Conservation (phyloP, 35 echinoderm and acorn worm genomes). For the Amphiura filiformis region DNA sequence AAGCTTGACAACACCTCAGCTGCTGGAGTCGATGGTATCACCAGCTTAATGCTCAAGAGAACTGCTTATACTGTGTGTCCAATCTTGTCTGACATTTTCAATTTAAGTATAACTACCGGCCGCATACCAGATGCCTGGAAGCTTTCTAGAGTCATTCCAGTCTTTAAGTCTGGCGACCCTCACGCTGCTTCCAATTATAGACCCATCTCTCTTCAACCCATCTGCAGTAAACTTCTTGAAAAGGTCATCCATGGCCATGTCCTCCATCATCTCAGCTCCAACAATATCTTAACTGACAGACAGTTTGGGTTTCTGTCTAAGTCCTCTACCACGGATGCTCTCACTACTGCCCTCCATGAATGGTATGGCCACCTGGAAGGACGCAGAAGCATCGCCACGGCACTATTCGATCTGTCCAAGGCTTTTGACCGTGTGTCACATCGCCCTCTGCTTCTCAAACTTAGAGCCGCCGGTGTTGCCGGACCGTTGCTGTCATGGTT, state of each 20-base stretch:
- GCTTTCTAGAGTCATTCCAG: background rate
- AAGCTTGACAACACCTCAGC: background rate
- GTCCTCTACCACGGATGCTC: background rate
- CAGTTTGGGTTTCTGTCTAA: background rate
- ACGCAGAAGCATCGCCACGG: background rate
- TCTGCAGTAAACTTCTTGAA: background rate
- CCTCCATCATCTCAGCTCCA: background rate
- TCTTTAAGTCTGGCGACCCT: background rate
- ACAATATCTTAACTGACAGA: background rate
- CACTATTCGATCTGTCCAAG: background rate
- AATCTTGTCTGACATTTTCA: background rate
- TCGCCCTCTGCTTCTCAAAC: background rate
- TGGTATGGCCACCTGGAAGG: background rate
- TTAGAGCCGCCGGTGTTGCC: background rate
- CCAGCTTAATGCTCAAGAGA: background rate
- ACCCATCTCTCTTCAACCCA: background rate
- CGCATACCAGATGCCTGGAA: background rate
- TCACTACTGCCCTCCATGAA: background rate
- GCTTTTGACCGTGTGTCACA: slow-evolving; percentile 1
- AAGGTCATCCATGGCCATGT: background rate
- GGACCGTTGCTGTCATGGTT: background rate
- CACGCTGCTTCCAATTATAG: background rate
- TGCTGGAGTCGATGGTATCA: background rate
- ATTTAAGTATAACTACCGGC: background rate
- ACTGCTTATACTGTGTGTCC: background rate